These are phyloP conservation scores for Sorex maritimensis DNA, from an alignment of 2,797 vertebrate species.

Conservation along the genomic window DNA sequence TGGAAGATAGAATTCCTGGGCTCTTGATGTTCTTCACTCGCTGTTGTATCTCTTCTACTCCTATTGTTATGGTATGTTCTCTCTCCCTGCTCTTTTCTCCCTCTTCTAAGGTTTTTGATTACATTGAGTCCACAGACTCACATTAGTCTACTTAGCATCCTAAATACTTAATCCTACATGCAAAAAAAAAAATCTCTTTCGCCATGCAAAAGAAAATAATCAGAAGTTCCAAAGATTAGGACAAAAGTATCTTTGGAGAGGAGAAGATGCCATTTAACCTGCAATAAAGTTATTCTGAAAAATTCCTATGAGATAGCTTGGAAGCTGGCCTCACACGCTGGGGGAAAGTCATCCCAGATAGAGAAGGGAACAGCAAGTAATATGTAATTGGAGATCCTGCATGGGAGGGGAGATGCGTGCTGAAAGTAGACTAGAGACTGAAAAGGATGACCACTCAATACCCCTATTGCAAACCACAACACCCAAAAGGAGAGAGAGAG, in stretches of 20 bases:
- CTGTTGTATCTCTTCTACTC: fast-evolving
- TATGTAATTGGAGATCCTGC: too few species aligned
- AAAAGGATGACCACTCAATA: too few species aligned
- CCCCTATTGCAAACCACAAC: too few species aligned
- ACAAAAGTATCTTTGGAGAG: not conserved
- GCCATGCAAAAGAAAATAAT: not conserved
- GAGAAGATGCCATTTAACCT: not conserved
- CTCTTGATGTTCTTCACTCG: not conserved
- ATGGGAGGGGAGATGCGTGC: too few species aligned
- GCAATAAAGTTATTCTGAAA: not conserved
- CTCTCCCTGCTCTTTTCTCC: not conserved
- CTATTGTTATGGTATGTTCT: not conserved
- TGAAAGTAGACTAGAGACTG: too few species aligned
- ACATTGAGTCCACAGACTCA: not conserved
- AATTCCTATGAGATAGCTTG: not conserved
- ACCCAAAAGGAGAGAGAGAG: too few species aligned
- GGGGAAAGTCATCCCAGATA: too few species aligned
- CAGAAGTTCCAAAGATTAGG: not conserved
- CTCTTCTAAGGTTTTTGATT: not conserved
- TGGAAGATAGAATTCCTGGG: not conserved
- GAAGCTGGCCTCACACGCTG: too few species aligned
- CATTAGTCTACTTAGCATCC: not conserved
- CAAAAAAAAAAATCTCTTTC: not conserved
- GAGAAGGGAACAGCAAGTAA: too few species aligned
- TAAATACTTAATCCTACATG: not conserved